Evolutionary conservation across 1,140 invertebrate species (phyloP), one percentile per base, ranked within the genome.

Genomic region (Drosophila pandora): DNA sequence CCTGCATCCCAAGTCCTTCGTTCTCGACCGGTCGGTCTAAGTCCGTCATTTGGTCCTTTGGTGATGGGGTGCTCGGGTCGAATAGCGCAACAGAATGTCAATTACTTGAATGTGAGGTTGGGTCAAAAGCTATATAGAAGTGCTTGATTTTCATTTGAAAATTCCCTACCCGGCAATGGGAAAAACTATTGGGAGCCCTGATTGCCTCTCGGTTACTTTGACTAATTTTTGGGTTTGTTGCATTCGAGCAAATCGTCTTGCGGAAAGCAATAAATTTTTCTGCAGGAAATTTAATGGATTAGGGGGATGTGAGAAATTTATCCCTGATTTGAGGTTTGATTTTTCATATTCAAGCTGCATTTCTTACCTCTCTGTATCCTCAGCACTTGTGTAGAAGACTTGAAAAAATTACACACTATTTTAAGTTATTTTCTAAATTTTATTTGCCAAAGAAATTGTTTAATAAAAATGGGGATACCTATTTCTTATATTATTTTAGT

Each of bases 221-320:
- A 76, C 72, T 74, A 76, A 76, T 76, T 76, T 76, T 23, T 23
- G 59, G 64, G 61, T 67, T 58, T 58, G 63, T 58, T 76, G 79
- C 59, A 72, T 52, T 67, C 58, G 47, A 53, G 63, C 43, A 62
- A 67, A 64, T 56, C 70, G 57, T 41, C 47, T 54, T 75, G 81
- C 52, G 76, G 67, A 84, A 59, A 69, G 80, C 80, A 79, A 67
- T 74, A 82, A 82, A 78, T 71, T 78, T 63, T 63, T 61, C 41
- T 39, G 39, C 61, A 64, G 71, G 58, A 84, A 79, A 73, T 79
- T 60, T 69, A 65, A 76, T 69, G 81, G 72, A 76, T 76, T 76
- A 74, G 48, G 48, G 34, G 60, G 69, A 79, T 76, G 65, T 57
- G 59, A 53, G 50, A 75, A 76, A 84, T 84, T 84, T 69, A 61